Evolutionary conservation across 2,113 vertebrate genomes (phyloP), one percentile per base, ranked within the genome.

Genomic region (Xiphorhynchus elegans): DNA sequence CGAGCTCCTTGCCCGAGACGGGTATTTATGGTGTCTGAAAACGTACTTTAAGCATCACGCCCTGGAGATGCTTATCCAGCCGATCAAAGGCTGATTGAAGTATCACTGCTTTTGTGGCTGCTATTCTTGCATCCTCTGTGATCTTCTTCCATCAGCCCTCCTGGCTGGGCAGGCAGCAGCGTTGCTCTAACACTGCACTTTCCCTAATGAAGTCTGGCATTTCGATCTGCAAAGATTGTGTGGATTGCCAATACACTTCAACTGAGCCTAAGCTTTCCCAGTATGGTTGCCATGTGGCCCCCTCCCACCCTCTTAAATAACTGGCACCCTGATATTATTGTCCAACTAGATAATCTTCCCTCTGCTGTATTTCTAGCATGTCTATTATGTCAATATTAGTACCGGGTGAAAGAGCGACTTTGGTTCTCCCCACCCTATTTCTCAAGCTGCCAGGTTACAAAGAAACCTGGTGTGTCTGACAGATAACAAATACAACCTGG

Each of bases 151-250:
- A 0, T 47, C 49, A 49, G 63, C 50, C 46, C 46, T 59, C 33
- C 58, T 47, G 53, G 7, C 78, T 59, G 63, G 75, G 88, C 78
- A 90, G 62, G n/a, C 7, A 1, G 77, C 81, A 63, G 58, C 0
- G 0, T 40, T 37, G 37, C 42, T 70, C 42, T 56, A 42, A 55
- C 0, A 0, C 3, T 0, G 31, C 64, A 18, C 68, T 74, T 82
- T 83, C 68, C 74, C 24, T 86, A 50, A 90, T 63, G 37, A 46
- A 26, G 2, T 37, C 55, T 78, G 76, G 67, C 76, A 59, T 84
- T 93, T 89, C 64, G 39, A 24, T 52, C 59, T 35, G 63, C 87
- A 67, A 58, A 63, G 84, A 59, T 17, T 0, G 10, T 77, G 79
- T 39, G 3, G 0, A 81, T 86, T 81, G 42, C 84, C 5, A 2